Percentiles rank a stretch among this genome's conserved stretches.
Conservation (phyloP, 1,140 invertebrate genomes). For the Cecropterus lyciades region DNA sequence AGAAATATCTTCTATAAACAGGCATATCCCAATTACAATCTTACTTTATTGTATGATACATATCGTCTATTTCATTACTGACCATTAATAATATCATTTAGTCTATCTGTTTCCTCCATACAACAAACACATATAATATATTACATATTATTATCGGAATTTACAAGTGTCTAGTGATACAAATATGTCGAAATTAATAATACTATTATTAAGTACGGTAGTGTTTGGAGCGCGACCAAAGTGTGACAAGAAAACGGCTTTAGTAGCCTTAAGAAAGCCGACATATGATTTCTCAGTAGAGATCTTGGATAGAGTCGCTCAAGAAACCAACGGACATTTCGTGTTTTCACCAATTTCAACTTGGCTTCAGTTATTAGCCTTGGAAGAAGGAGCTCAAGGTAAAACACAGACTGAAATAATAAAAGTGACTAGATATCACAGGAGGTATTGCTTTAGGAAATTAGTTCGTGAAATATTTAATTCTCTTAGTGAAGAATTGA, state of each 20-base stretch:
- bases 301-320: slow-evolving; percentile 56
- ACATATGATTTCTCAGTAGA: slow-evolving; percentile 64
- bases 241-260: neutral
- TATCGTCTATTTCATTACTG: too few relatives aligned
- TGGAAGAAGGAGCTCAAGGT: slow-evolving; percentile 75
- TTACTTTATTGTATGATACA: too few relatives aligned
- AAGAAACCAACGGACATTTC: slow-evolving; percentile 61
- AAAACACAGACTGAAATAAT: slow-evolving; percentile 70
- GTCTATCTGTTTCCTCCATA: too few relatives aligned
- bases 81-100: too few relatives aligned
- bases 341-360: slow-evolving; percentile 79
- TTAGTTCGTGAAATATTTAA: slow-evolving; percentile 55
- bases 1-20: too few relatives aligned
- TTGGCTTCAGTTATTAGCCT: slow-evolving; percentile 76
- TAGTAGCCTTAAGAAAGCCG: slow-evolving; percentile 29
- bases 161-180: too few relatives aligned
- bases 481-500: slow-evolving; percentile 47
- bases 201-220: neutral
- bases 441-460: slow-evolving; percentile 50
- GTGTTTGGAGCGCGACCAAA: too few relatives aligned
- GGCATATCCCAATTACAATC: too few relatives aligned
- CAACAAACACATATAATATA: too few relatives aligned
- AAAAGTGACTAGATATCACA: slow-evolving; percentile 20
- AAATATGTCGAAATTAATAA: too few relatives aligned
- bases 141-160: too few relatives aligned